phyloP scores from a whole-genome alignment of 1,140 invertebrate genomes.

The Camponotus floridanus region DNA sequence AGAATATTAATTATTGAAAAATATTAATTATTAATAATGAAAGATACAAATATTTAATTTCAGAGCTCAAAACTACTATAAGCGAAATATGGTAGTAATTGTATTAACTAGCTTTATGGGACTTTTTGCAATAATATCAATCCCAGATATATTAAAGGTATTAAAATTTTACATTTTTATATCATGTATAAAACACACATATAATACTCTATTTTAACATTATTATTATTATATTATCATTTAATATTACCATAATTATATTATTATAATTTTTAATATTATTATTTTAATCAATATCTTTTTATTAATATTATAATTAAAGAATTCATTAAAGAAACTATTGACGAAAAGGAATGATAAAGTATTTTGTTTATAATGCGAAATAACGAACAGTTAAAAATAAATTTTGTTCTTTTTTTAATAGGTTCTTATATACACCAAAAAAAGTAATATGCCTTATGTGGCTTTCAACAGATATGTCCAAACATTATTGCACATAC shows the following conservation, averaged over 20 bases:
- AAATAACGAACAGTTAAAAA: background rate
- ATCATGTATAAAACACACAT: background rate
- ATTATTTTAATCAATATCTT: too few relatives aligned
- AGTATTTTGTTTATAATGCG: background rate
- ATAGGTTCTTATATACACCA: slow-evolving; percentile 88
- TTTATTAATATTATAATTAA: too few relatives aligned
- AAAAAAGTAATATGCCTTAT: slow-evolving; percentile 87
- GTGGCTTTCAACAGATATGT: slow-evolving; percentile 91
- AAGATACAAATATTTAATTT: slow-evolving; percentile 46
- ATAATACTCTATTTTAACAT: background rate
- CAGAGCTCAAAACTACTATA: slow-evolving; percentile 89
- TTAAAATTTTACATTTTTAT: background rate
- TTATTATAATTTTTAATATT: too few relatives aligned
- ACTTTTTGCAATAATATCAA: slow-evolving; percentile 88
- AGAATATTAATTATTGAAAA: background rate
- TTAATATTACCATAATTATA: too few relatives aligned
- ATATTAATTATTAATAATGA: background rate
- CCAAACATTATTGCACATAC: slow-evolving; percentile 87
- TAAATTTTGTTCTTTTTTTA: background rate
- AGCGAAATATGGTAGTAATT: slow-evolving; percentile 87
- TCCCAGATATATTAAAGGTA: slow-evolving; percentile 88
- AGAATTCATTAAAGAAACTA: background rate
- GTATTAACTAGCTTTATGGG: slow-evolving; percentile 87
- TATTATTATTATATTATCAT: too few relatives aligned
- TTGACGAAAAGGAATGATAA: background rate